Evolutionary conservation across 2,797 vertebrate genomes (phyloP).

Genomic region (Platyrinchus mystaceus): DNA sequence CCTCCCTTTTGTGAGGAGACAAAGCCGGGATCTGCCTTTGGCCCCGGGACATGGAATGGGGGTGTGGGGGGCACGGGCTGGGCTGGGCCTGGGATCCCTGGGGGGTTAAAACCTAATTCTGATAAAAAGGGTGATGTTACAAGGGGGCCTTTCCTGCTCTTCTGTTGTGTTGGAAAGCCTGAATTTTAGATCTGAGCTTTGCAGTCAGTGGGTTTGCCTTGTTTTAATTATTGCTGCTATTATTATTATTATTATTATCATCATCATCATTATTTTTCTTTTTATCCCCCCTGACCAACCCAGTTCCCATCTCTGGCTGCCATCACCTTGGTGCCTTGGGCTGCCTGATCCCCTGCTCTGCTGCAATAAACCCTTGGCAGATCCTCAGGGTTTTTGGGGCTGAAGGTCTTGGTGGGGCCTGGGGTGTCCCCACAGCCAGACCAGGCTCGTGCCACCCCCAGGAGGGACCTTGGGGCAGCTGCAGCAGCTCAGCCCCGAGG

Average conservation of each 20-base stretch:
- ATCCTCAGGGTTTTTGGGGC: not conserved
- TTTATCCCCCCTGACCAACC: rapidly evolving
- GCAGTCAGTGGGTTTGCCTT: not conserved
- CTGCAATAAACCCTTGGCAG: not conserved
- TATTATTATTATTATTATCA: not conserved
- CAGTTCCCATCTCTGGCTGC: not conserved
- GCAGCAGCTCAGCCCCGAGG: not conserved
- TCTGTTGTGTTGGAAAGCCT: not conserved
- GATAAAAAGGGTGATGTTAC: not conserved
- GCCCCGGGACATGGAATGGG: rapidly evolving
- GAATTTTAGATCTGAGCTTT: not conserved
- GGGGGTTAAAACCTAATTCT: not conserved
- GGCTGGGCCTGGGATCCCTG: not conserved
- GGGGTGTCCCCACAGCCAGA: rapidly evolving
- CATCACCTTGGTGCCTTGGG: rapidly evolving
- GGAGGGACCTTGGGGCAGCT: not conserved
- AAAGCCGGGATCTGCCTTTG: not conserved
- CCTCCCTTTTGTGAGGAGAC: not conserved
- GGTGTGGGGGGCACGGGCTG: not conserved
- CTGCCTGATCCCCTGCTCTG: not conserved
- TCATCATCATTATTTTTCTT: not conserved
- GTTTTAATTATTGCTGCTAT: too few relatives aligned
- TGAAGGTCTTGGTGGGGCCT: not conserved
- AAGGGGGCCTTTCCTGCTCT: not conserved
- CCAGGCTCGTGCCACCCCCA: not conserved